Conservation (phyloP, 2,797 vertebrate species). For the Pseudopleuronectes americanus region DNA sequence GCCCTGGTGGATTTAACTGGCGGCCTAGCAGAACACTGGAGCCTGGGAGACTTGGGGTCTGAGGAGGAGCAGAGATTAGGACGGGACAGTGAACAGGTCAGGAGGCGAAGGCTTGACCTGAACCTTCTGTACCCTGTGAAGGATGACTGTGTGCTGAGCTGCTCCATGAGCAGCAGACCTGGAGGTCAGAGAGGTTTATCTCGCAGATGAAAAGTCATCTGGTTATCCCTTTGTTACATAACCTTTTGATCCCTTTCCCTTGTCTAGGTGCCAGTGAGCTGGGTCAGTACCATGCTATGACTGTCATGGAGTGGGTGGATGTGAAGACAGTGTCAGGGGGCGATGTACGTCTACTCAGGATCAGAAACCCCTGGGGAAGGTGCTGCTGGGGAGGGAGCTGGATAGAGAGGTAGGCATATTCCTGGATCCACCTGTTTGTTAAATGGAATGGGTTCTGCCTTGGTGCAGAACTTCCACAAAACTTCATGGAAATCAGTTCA, state of each 20-base stretch:
- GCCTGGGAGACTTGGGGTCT: constrained; percentile 66
- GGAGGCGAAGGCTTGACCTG: constrained; percentile 79
- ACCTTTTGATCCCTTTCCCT: not conserved
- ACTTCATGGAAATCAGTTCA: no score
- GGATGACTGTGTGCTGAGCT: constrained; percentile 89
- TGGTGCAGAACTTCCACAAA: no score
- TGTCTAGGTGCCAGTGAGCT: constrained; percentile 79
- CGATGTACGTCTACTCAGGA: constrained; percentile 84
- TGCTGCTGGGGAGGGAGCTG: constrained; percentile 90
- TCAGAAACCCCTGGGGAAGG: constrained; percentile 96
- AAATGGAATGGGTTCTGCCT: no score
- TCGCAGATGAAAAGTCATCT: not conserved
- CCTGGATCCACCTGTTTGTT: not conserved
- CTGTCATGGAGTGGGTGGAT: constrained; percentile 87
- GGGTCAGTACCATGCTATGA: constrained; percentile 92
- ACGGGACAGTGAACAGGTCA: constrained; percentile 55
- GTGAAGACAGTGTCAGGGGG: constrained; percentile 76
- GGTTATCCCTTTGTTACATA: not conserved
- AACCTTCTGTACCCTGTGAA: constrained; percentile 85
- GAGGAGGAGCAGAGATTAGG: constrained; percentile 56
- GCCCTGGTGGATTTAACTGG: constrained; percentile 94
- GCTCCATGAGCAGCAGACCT: constrained; percentile 87
- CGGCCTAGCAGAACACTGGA: constrained; percentile 91
- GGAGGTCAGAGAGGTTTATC: constrained; percentile 76
- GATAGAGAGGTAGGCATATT: constrained; percentile 85